A percentile compares a stretch with the other conserved stretches of the same genome.
Evolutionary conservation across 1,140 invertebrate species (phyloP).

Genomic region (Phthorimaea operculella): DNA sequence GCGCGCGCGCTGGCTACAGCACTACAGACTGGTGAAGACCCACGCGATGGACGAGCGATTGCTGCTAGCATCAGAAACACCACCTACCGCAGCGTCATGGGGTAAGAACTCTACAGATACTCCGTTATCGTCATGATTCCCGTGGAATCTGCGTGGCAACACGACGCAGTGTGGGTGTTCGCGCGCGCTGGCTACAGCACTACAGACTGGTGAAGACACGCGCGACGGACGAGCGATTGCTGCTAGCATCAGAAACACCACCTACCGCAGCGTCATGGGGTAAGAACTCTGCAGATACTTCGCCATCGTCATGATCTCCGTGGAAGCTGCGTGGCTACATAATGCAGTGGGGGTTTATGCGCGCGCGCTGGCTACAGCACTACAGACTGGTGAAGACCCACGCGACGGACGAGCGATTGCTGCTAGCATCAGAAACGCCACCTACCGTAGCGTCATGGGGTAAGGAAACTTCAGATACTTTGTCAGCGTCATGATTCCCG

Average conservation of each 20-base stretch:
- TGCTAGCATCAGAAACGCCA: constrained; percentile 75
- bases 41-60: constrained; percentile 78
- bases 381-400: constrained; percentile 71
- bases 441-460: constrained; percentile 89
- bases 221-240: constrained; percentile 80
- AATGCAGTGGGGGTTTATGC: constrained; percentile 89
- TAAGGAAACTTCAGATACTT: constrained; percentile 38
- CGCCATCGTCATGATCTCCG: no score
- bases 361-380: constrained; percentile 71
- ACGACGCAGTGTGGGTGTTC: constrained; percentile 89
- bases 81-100: constrained; percentile 86
- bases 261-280: constrained; percentile 89
- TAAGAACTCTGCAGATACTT: constrained; percentile 39
- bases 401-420: constrained; percentile 80
- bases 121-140: constrained; percentile 72
- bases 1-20: constrained; percentile 78
- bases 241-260: constrained; percentile 75
- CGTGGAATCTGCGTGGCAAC: constrained; percentile 90
- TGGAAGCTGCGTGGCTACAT: constrained; percentile 61
- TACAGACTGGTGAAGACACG: constrained; percentile 74
- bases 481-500: no score
- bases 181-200: constrained; percentile 76
- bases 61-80: constrained; percentile 76
- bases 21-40: constrained; percentile 72
- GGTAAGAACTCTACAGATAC: constrained; percentile 64